Conservation (phyloP, 1,140 invertebrate genomes). For the Melitaea cinxia region DNA sequence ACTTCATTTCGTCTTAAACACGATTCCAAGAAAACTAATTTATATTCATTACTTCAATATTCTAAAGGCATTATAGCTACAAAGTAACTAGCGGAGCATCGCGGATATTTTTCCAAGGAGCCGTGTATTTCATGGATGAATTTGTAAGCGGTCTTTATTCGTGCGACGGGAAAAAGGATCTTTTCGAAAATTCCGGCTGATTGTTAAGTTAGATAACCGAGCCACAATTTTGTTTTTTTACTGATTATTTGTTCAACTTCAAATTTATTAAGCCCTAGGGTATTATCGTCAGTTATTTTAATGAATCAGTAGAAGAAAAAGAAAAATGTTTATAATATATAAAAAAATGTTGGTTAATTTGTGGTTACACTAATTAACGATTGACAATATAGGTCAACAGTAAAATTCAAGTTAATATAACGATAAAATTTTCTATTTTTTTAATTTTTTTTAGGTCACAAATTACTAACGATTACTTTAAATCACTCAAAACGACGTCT, state of each 20-base stretch:
- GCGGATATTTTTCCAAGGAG: constrained; percentile 9
- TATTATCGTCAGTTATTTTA: not conserved
- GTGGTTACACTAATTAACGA: too few relatives aligned
- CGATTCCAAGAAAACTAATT: constrained; percentile 19
- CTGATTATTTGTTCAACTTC: not conserved
- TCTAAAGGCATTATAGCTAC: constrained; percentile 17
- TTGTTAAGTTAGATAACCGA: not conserved
- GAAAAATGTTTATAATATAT: too few relatives aligned
- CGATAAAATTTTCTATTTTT: not conserved
- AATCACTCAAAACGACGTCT: constrained; percentile 14
- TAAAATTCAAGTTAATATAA: not conserved
- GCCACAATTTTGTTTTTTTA: not conserved
- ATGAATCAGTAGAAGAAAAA: not conserved
- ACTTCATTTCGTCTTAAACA: constrained; percentile 7
- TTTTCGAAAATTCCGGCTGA: not conserved
- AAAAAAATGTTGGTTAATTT: too few relatives aligned
- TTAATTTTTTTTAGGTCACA: too few relatives aligned
- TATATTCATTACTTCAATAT: constrained; percentile 25
- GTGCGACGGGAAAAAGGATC: constrained; percentile 4
- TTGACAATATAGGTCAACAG: too few relatives aligned
- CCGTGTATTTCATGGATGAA: constrained; percentile 3
- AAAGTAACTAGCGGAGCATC: constrained; percentile 18
- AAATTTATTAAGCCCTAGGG: not conserved
- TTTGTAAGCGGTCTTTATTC: constrained; percentile 8
- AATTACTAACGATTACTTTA: too few relatives aligned